Evolutionary conservation across 2,113 vertebrate genomes (phyloP).

Genomic region (Solea solea): DNA sequence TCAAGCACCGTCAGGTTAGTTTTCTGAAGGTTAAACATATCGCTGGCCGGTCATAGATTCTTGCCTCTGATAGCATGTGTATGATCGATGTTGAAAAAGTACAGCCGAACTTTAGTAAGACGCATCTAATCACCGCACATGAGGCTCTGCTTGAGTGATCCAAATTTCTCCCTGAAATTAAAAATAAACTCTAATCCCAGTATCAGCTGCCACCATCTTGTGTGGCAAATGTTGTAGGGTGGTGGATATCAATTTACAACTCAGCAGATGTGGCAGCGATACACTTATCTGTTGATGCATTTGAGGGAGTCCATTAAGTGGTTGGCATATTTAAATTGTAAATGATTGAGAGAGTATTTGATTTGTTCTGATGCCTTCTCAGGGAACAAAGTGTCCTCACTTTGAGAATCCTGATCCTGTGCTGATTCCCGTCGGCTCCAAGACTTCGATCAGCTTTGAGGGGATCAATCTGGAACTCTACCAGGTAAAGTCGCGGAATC

Average conservation of each 20-base stretch:
- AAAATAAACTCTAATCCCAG: conserved; percentile 52
- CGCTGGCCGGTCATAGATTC: neutral
- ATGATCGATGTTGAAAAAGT: neutral
- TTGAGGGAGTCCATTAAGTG: conserved; percentile 58
- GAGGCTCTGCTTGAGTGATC: conserved; percentile 1
- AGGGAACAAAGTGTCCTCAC: conserved; percentile 88
- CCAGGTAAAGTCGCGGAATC: conserved; percentile 67
- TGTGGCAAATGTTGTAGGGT: conserved; percentile 56
- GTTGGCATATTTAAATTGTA: conserved; percentile 53
- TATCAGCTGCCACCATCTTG: conserved; percentile 70
- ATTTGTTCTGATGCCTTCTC: conserved; percentile 39
- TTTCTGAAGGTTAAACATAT: neutral
- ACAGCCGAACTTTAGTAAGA: conserved; percentile 36
- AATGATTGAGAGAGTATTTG: conserved; percentile 36
- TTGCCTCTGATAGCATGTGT: neutral
- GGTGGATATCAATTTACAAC: conserved; percentile 64
- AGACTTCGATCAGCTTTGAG: conserved; percentile 85
- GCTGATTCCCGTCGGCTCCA: conserved; percentile 88
- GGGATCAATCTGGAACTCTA: conserved; percentile 86
- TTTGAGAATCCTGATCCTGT: conserved; percentile 88
- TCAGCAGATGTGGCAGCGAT: conserved; percentile 70
- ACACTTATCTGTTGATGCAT: conserved; percentile 54
- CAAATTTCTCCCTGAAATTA: conserved; percentile 46
- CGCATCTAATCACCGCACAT: conserved; percentile 7
- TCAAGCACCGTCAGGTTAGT: conserved; percentile 87